Conservation (phyloP, 2,888 invertebrate species). For the Icerya purchasi region DNA sequence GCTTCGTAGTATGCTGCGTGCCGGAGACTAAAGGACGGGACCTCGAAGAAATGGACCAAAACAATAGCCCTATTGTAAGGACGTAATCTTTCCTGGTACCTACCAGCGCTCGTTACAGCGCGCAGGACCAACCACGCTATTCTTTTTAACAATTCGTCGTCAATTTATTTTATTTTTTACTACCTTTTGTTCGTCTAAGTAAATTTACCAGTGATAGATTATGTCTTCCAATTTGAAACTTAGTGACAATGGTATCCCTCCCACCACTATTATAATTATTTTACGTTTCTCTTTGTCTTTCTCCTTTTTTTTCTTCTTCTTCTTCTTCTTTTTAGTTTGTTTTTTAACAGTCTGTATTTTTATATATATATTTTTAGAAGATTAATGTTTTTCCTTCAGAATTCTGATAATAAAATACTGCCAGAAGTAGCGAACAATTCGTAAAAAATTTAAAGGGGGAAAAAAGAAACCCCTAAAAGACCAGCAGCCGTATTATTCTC, state of each 20-base stretch:
- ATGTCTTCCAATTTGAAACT: too few species aligned
- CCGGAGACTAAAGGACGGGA: conserved; percentile 82
- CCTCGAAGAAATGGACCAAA: conserved; percentile 57
- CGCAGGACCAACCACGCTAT: neutral
- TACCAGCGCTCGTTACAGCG: conserved; percentile 3
- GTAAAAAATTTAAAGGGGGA: too few species aligned
- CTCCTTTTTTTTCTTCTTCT: neutral
- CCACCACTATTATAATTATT: too few species aligned
- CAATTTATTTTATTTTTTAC: neutral
- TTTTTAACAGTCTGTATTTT: neutral
- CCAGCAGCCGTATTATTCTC: too few species aligned
- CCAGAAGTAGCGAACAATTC: too few species aligned
- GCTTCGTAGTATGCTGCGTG: conserved; percentile 66
- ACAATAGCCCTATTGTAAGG: neutral
- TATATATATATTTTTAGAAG: too few species aligned
- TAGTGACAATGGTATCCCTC: too few species aligned
- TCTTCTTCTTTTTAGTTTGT: neutral
- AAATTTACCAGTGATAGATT: neutral
- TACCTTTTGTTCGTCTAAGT: neutral
- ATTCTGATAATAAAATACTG: too few species aligned
- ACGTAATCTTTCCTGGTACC: neutral
- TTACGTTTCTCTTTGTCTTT: neutral
- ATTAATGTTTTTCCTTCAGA: too few species aligned
- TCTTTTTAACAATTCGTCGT: neutral
- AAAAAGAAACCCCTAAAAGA: too few species aligned